A percentile compares a stretch with the other conserved stretches of the same genome.
These are phyloP conservation scores for Elachura formosa DNA, from an alignment of 2,113 vertebrate genomes.

Conservation along the genomic window DNA sequence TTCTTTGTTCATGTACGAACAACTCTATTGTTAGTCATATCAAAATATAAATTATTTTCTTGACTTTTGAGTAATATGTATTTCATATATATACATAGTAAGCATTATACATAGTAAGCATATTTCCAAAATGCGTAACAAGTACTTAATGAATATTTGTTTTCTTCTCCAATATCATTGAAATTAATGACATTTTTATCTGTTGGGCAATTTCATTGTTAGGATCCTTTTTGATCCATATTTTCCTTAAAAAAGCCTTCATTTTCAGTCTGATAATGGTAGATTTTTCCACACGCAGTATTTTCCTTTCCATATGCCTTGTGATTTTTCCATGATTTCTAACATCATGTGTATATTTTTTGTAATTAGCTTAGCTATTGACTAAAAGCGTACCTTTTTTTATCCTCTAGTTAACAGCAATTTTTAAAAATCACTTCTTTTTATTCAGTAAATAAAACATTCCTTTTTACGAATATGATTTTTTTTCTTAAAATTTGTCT, in stretches of 20 bases:
- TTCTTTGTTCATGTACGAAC: background rate
- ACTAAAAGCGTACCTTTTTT: background rate
- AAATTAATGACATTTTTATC: background rate
- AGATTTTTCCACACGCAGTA: background rate
- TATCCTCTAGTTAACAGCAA: background rate
- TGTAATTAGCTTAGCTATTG: background rate
- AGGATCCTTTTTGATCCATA: background rate
- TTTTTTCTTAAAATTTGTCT: background rate
- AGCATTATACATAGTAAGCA: background rate
- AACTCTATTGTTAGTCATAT: background rate
- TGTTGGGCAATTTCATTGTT: background rate
- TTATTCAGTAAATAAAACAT: too few relatives aligned
- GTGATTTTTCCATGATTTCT: background rate
- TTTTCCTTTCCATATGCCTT: background rate
- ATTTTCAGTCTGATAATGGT: background rate
- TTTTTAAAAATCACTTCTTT: background rate
- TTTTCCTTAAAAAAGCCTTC: background rate
- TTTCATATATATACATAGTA: background rate
- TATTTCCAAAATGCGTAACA: background rate
- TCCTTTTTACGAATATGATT: background rate
- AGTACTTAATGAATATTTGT: background rate
- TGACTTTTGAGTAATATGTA: background rate
- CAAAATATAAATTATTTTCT: background rate
- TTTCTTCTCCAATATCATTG: background rate
- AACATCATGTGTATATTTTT: background rate